phyloP scores from a whole-genome alignment of 2,888 invertebrate genomes.

The Lasius platythorax region DNA sequence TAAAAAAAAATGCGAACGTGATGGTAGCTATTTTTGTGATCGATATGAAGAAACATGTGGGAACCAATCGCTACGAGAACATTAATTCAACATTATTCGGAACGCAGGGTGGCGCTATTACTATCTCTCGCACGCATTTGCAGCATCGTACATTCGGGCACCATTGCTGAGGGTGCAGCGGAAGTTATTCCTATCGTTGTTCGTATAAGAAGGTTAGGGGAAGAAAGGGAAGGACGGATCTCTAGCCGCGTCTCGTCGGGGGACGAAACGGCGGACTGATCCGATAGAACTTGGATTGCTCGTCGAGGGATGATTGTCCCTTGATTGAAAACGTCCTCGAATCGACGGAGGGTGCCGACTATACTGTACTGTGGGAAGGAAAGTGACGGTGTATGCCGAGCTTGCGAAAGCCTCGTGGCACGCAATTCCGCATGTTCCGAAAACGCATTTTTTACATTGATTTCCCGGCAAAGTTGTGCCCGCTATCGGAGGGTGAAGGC shows the following conservation, averaged over 20 bases:
- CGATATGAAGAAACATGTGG: background rate
- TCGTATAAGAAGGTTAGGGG: conserved; percentile 24
- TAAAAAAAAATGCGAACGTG: background rate
- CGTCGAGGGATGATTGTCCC: conserved; percentile 80
- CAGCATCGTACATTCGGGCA: conserved; percentile 38
- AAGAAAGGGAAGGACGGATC: conserved; percentile 20
- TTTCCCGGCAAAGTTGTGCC: background rate
- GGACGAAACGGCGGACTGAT: conserved; percentile 69
- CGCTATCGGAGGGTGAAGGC: conserved; percentile 4
- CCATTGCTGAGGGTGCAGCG: conserved; percentile 17
- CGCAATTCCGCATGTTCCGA: conserved; percentile 46
- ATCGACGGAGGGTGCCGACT: conserved; percentile 70
- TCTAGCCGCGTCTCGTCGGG: conserved; percentile 58
- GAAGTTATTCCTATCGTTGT: conserved; percentile 52
- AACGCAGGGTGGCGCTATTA: conserved; percentile 17
- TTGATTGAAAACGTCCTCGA: conserved; percentile 78
- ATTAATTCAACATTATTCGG: conserved; percentile 25
- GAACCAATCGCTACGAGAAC: conserved; percentile 22
- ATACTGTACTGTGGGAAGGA: conserved; percentile 19
- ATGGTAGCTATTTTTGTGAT: conserved; percentile 13
- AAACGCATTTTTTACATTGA: conserved; percentile 48
- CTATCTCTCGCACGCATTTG: conserved; percentile 37
- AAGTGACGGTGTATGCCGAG: conserved; percentile 22
- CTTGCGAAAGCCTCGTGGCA: conserved; percentile 33
- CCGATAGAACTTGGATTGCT: conserved; percentile 78